phyloP scores from a whole-genome alignment of 2,113 vertebrate genomes.

The Spheniscus mendiculus region DNA sequence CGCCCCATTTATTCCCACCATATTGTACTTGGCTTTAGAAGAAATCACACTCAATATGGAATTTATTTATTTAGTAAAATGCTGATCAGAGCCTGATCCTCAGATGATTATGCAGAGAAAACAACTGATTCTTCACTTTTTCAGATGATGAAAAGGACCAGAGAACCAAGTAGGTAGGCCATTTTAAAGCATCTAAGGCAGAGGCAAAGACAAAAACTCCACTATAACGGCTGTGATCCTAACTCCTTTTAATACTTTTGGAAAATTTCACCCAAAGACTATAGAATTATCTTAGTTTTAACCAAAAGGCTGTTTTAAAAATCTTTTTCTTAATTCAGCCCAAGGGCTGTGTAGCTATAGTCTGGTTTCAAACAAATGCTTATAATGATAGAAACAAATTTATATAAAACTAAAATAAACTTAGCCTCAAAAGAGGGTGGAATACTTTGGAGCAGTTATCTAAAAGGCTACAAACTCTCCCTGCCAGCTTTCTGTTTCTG shows the following conservation, averaged over 20 bases:
- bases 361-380: not conserved
- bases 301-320: not conserved
- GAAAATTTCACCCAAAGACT: not conserved
- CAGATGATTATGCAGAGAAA: not conserved
- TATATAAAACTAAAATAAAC: not conserved
- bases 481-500: not conserved
- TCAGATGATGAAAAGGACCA: not conserved
- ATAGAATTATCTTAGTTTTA: not conserved
- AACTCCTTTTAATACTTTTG: not conserved
- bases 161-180: not conserved
- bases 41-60: not conserved
- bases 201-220: not conserved
- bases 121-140: not conserved
- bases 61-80: not conserved
- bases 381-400: not conserved
- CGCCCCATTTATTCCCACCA: not conserved
- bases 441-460: not conserved
- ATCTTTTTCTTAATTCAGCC: not conserved
- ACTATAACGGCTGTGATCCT: not conserved
- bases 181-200: not conserved
- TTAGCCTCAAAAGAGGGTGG: not conserved
- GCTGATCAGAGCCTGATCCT: not conserved
- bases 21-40: not conserved
- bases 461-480: not conserved
- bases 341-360: not conserved